These are phyloP conservation scores for Planiliza haematocheilus DNA, from an alignment of 2,113 vertebrate species.

Conservation along the genomic window DNA sequence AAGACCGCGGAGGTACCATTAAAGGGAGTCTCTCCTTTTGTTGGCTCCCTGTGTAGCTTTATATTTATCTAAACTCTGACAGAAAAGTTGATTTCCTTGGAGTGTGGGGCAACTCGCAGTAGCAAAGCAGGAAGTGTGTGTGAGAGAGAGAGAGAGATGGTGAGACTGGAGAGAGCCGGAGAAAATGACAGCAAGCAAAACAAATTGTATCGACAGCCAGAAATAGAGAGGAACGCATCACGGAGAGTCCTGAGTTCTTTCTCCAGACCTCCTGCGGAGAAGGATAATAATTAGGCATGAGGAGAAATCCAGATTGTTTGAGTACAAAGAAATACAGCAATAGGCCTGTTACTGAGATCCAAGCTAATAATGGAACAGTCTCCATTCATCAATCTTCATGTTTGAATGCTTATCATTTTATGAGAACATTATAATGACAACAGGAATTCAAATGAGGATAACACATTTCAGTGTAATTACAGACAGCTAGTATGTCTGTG, in stretches of 20 bases:
- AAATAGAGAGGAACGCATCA: constrained; percentile 49
- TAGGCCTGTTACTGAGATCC: constrained; percentile 26
- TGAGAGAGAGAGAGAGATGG: constrained; percentile 41
- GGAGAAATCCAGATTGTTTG: constrained; percentile 44
- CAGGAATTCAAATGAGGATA: constrained; percentile 15
- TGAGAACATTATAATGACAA: constrained; percentile 5
- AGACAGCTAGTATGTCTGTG: constrained; percentile 3
- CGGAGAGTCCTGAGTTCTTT: constrained; percentile 34
- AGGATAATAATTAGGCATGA: constrained; percentile 60
- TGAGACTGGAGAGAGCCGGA: constrained; percentile 28
- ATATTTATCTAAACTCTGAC: constrained; percentile 69
- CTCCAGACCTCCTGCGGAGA: constrained; percentile 55
- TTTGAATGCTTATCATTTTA: constrained; percentile 33
- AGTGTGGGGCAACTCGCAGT: constrained; percentile 49
- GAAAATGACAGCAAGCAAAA: constrained; percentile 44
- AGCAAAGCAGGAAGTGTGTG: constrained; percentile 32
- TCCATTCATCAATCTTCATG: constrained; percentile 34
- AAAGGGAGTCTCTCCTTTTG: constrained; percentile 57
- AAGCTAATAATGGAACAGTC: constrained; percentile 49
- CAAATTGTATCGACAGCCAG: constrained; percentile 50
- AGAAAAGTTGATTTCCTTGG: constrained; percentile 74
- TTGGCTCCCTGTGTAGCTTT: constrained; percentile 53
- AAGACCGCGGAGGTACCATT: constrained; percentile 44
- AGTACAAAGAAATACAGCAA: constrained; percentile 24
- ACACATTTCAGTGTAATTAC: constrained; percentile 23